Percentiles rank a stretch among this genome's conserved stretches.
phyloP scores from a whole-genome alignment of 2,113 vertebrate genomes.

The Silurus asotus region DNA sequence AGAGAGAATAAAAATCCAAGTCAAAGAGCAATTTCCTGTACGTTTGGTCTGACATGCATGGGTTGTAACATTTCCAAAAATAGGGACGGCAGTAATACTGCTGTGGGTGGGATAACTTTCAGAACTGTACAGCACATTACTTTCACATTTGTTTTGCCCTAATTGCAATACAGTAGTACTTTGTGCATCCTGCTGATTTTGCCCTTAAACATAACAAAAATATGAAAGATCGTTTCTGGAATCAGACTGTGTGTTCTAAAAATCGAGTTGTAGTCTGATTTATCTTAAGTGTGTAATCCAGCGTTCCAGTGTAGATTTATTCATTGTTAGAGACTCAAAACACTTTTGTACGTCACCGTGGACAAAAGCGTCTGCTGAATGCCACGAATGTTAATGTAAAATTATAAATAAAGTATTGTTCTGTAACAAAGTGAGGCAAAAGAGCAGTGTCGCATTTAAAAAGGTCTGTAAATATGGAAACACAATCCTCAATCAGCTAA shows the following conservation, averaged over 20 bases:
- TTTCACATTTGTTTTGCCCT: neutral
- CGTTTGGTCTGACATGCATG: neutral
- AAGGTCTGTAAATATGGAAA: neutral
- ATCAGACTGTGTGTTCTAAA: neutral
- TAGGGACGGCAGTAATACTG: neutral
- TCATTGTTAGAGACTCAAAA: too few relatives aligned
- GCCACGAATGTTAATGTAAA: too few relatives aligned
- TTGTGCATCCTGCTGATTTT: neutral
- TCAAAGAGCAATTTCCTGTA: conserved; percentile 26
- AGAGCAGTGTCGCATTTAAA: neutral
- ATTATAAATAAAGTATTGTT: neutral
- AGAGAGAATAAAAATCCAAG: conserved; percentile 15
- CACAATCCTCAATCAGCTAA: neutral
- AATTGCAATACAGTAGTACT: neutral
- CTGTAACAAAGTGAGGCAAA: neutral
- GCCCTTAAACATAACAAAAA: neutral
- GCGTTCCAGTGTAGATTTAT: too few relatives aligned
- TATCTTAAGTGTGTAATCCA: too few relatives aligned
- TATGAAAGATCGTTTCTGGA: neutral
- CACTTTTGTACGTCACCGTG: too few relatives aligned
- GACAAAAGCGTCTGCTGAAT: too few relatives aligned
- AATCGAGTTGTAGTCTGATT: too few relatives aligned
- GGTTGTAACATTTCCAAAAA: conserved; percentile 6
- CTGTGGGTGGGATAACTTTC: neutral
- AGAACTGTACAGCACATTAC: neutral